These are phyloP conservation scores for Lynx canadensis DNA, from an alignment of 2,113 vertebrate genomes.

Conservation along the genomic window DNA sequence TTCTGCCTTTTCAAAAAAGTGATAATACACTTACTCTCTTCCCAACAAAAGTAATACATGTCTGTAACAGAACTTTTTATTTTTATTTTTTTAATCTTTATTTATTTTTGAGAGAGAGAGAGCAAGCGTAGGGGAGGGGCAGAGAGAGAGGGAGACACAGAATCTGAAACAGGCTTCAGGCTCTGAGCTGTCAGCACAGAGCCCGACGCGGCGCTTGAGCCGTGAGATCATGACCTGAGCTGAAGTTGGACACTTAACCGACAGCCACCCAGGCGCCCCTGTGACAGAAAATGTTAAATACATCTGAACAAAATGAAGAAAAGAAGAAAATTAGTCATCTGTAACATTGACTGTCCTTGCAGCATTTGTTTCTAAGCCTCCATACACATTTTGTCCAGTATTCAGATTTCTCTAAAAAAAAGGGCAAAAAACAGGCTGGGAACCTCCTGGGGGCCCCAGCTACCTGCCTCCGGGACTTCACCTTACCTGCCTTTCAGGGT, in stretches of 20 bases:
- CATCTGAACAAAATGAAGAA: neutral
- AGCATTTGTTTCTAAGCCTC: neutral
- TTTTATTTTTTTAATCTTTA: no score
- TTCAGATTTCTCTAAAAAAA: neutral
- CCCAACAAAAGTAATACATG: neutral
- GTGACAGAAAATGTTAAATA: neutral
- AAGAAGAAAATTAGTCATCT: neutral
- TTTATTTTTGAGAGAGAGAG: no score
- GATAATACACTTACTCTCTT: neutral
- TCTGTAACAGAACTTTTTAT: neutral
- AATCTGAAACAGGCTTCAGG: no score
- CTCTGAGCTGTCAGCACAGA: no score
- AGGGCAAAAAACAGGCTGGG: neutral
- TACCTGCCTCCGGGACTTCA: fast-evolving
- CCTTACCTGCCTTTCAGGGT: fast-evolving
- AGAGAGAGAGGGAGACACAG: no score
- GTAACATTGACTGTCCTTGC: neutral
- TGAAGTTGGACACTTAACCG: no score
- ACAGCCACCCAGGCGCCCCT: no score
- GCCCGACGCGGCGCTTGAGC: no score
- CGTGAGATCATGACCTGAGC: no score
- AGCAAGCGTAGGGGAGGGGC: no score
- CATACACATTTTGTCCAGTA: neutral
- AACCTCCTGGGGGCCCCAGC: neutral
- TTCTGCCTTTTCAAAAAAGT: neutral